A percentile compares a stretch with the other conserved stretches of the same genome.
Conservation (phyloP, 2,113 vertebrate genomes). For the Callipepla californica region DNA sequence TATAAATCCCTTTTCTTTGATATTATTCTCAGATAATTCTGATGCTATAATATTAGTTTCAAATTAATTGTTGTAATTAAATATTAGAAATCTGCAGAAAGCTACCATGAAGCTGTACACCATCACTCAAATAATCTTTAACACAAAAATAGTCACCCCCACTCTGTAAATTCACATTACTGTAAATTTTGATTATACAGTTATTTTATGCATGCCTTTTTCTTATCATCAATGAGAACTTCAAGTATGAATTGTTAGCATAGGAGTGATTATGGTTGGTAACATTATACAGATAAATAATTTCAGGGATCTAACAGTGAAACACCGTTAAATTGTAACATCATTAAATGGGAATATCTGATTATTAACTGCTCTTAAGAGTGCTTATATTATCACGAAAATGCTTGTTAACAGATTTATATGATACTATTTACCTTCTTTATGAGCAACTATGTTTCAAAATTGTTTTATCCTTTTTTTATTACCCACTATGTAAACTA, state of each 20-base stretch:
- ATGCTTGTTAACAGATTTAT: slow-evolving; percentile 65
- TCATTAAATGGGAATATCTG: slow-evolving; percentile 40
- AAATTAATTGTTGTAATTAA: slow-evolving; percentile 18
- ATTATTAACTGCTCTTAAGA: slow-evolving; percentile 65
- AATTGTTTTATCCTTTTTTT: slow-evolving; percentile 56
- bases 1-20: neutral
- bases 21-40: slow-evolving; percentile 22
- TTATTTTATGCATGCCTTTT: neutral
- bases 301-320: slow-evolving; percentile 38
- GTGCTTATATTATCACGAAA: slow-evolving; percentile 23
- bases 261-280: neutral
- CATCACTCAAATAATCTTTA: neutral
- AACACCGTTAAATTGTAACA: slow-evolving; percentile 35
- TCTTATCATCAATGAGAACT: neutral
- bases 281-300: slow-evolving; percentile 36
- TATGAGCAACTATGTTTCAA: slow-evolving; percentile 58
- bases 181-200: neutral
- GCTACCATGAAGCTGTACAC: neutral
- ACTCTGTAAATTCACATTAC: neutral
- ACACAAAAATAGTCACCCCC: neutral
- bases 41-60: slow-evolving; percentile 26
- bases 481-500: slow-evolving; percentile 61
- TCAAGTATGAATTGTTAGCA: slow-evolving; percentile 24
- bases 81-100: neutral
- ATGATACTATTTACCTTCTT: slow-evolving; percentile 63